phyloP scores from a whole-genome alignment of 2,797 vertebrate species.

The Cynopterus sphinx region DNA sequence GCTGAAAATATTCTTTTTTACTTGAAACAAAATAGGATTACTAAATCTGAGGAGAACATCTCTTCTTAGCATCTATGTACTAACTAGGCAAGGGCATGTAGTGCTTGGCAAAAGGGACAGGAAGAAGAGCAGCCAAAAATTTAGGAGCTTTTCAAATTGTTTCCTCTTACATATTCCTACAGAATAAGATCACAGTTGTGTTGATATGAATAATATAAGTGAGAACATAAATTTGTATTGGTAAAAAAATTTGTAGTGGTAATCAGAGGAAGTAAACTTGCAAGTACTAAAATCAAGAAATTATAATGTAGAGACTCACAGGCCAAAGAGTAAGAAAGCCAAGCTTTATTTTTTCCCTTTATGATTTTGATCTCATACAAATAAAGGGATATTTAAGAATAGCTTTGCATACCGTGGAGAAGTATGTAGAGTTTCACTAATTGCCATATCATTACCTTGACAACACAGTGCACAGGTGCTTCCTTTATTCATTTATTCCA shows the following conservation, averaged over 20 bases:
- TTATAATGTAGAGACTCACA: neutral
- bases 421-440: neutral
- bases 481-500: neutral
- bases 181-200: conserved; percentile 39
- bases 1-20: conserved; percentile 41
- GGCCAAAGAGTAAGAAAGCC: neutral
- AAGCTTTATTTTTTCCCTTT: neutral
- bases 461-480: neutral
- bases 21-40: conserved; percentile 30
- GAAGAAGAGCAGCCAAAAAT: conserved; percentile 46
- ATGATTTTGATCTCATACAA: neutral
- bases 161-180: neutral
- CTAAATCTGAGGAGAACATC: neutral
- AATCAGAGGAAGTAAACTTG: conserved; percentile 42
- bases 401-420: neutral
- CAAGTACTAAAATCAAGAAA: conserved; percentile 39
- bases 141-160: conserved; percentile 20
- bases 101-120: conserved; percentile 47
- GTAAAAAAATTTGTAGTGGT: neutral
- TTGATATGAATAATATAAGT: conserved; percentile 44
- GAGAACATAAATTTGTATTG: conserved; percentile 47
- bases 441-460: neutral
- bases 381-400: neutral
- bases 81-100: conserved; percentile 33
- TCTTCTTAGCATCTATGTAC: conserved; percentile 33